Conservation (phyloP, 2,797 vertebrate genomes). For the Morus bassanus region DNA sequence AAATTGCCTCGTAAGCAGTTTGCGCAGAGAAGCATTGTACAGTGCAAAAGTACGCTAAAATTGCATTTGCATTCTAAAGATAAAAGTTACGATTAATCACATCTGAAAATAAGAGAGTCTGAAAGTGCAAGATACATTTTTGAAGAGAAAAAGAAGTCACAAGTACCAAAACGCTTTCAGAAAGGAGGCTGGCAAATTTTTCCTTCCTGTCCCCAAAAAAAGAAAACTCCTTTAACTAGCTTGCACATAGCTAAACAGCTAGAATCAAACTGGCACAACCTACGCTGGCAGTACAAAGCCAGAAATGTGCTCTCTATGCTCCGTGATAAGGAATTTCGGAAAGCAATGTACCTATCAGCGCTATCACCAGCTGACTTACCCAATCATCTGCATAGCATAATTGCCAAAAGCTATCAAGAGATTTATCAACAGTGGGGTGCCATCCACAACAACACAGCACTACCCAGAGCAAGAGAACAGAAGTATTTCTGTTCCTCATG, state of each 20-base stretch:
- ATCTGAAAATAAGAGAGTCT: neutral
- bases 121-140: neutral
- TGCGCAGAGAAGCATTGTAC: neutral
- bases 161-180: slow-evolving; percentile 1
- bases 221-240: neutral
- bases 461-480: neutral
- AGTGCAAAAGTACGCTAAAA: neutral
- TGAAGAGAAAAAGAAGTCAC: neutral
- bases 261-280: neutral
- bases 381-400: neutral
- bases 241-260: slow-evolving; percentile 1
- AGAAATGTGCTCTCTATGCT: neutral
- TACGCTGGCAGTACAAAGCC: neutral
- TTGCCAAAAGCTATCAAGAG: neutral
- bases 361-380: neutral
- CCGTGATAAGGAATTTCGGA: neutral
- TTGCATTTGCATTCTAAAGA: slow-evolving; percentile 10
- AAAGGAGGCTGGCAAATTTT: slow-evolving; percentile 33
- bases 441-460: neutral
- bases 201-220: slow-evolving; percentile 17
- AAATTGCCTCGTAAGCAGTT: neutral
- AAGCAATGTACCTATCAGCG: neutral
- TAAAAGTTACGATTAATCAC: slow-evolving; percentile 26
- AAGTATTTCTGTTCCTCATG: neutral
- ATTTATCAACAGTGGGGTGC: neutral